A percentile compares a stretch with the other conserved stretches of the same genome.
Conservation (phyloP, 2,113 vertebrate genomes). For the Peromyscus maniculatus region DNA sequence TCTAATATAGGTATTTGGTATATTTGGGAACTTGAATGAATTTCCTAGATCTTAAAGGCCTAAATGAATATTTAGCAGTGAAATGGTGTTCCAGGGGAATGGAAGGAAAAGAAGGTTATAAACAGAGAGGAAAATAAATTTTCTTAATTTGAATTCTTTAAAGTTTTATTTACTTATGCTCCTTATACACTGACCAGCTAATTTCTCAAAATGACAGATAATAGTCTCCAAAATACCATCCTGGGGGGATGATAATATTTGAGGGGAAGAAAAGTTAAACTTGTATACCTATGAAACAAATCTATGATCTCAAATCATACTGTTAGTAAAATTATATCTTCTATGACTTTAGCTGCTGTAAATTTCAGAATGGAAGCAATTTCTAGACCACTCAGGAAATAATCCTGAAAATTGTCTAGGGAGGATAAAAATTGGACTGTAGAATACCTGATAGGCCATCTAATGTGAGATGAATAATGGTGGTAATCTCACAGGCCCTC, state of each 20-base stretch:
- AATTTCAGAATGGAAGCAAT: constrained; percentile 55
- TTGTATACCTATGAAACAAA: background rate
- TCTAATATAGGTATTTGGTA: background rate
- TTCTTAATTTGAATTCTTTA: background rate
- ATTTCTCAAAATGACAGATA: constrained; percentile 24
- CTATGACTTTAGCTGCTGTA: background rate
- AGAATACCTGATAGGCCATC: background rate
- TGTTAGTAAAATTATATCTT: constrained; percentile 59
- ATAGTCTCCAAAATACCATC: background rate
- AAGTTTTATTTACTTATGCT: background rate
- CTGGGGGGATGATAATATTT: background rate
- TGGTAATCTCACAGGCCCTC: background rate
- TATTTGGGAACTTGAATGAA: constrained; percentile 13
- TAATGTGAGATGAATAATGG: background rate
- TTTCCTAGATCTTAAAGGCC: background rate
- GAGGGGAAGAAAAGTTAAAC: constrained; percentile 28
- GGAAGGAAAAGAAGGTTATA: background rate
- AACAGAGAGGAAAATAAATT: background rate
- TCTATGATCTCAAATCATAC: constrained; percentile 29
- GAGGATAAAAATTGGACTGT: background rate
- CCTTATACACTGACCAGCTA: background rate
- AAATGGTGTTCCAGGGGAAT: background rate
- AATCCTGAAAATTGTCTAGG: constrained; percentile 2
- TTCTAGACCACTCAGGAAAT: constrained; percentile 34
- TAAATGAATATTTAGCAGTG: background rate